phyloP scores from a whole-genome alignment of 1,140 invertebrate genomes.

The Meloidogyne floridensis region DNA sequence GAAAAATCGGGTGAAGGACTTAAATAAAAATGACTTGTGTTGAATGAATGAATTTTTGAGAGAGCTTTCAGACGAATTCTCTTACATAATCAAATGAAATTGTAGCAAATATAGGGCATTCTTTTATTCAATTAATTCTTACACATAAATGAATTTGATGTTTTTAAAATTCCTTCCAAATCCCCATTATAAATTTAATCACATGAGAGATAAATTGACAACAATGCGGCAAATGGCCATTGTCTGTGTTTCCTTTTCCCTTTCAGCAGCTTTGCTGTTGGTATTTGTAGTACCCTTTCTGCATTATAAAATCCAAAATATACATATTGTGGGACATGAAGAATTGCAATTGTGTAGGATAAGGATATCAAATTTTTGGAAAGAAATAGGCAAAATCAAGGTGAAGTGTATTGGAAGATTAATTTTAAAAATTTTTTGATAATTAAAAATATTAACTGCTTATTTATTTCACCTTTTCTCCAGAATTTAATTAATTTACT shows the following conservation, averaged over 20 bases:
- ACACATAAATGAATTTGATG: neutral
- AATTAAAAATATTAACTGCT: too few relatives aligned
- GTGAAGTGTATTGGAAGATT: neutral
- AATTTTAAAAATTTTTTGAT: too few relatives aligned
- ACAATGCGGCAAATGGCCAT: slow-evolving; percentile 21
- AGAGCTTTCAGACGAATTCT: neutral
- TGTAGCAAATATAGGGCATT: neutral
- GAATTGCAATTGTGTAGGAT: slow-evolving; percentile 30
- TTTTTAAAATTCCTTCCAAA: neutral
- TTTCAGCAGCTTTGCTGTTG: slow-evolving; percentile 1
- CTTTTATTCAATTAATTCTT: neutral
- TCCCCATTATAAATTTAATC: neutral
- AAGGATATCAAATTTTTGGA: slow-evolving; percentile 25
- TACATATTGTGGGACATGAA: slow-evolving; percentile 30
- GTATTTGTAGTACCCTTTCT: slow-evolving; percentile 25
- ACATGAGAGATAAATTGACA: neutral
- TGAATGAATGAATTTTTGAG: neutral
- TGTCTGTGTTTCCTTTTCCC: slow-evolving; percentile 17
- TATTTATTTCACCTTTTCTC: too few relatives aligned
- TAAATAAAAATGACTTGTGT: neutral
- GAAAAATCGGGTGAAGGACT: neutral
- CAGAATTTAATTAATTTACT: slow-evolving; percentile 3
- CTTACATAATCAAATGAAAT: neutral
- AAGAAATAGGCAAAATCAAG: slow-evolving; percentile 29
- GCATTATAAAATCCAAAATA: slow-evolving; percentile 25